Evolutionary conservation across 35 echinoderm and acorn worm species (phyloP), one percentile per base, ranked within the genome.

Genomic region (Apostichopus japonicus): DNA sequence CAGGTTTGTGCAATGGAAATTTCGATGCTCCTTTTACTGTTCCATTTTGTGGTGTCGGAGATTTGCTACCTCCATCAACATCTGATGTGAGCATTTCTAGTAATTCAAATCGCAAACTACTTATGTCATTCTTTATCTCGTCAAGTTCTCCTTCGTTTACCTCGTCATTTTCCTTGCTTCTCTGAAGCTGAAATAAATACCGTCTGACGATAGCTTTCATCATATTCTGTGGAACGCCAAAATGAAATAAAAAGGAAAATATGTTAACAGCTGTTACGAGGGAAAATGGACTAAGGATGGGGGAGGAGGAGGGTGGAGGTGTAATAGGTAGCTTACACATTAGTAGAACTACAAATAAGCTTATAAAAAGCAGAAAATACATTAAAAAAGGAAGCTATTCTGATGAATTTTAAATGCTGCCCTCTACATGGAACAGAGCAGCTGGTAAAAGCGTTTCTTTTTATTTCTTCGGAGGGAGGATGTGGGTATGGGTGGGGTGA

Each of bases 61-160:
- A 23, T n/a, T 75, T 75, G 6, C 17, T 23, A 19, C 71, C 21
- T 7, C 15, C 16, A 75, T 75, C 71, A 19, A 19, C 17, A 6
- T 19, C 16, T 19, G 86, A n/a, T 23, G 79, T 82, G 7, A 87
- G 86, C 4, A 87, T 54, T 90, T 99, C 97, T 79, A 96, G 91
- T 13, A 99, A 72, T 73, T 99, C 97, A 71, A 96, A 99, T 25
- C 97, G 91, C 72, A 99, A 89, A 71, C 97, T 99, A 2, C 93
- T 95, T 21, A 99, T 99, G 55, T 99, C 97, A 58, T 99, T 96
- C 92, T 99, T 99, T 8, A 99, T 99, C 88, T 99, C 97, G 33
- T 99, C 97, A 9, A 99, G 86, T 92, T 96, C 97, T 13, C 97
- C 97, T 95, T 99, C 97, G 77, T 96, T 99, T 19, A 99, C 95